These are phyloP conservation scores for Amblyopsis hoosieri DNA, from an alignment of 2,797 vertebrate species.

Conservation along the genomic window DNA sequence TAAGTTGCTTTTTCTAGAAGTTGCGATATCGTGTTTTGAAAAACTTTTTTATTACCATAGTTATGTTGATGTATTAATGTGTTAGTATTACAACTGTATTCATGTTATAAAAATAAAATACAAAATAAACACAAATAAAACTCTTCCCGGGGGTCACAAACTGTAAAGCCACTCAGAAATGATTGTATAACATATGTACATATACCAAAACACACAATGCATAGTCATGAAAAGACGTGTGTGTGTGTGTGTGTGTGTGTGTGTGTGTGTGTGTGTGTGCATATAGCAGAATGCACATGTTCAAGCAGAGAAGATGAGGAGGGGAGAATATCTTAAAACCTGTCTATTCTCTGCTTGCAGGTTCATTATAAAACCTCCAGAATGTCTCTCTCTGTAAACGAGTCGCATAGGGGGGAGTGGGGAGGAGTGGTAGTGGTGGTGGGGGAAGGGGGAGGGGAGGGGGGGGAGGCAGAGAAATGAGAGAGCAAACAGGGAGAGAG, in stretches of 20 bases:
- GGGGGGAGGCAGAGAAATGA: not conserved
- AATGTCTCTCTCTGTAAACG: conserved; percentile 67
- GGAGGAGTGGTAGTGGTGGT: not conserved
- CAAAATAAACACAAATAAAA: too few relatives aligned
- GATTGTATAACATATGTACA: too few relatives aligned
- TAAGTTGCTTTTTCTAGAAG: too few relatives aligned
- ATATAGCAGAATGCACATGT: conserved; percentile 1
- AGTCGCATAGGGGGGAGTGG: conserved; percentile 19
- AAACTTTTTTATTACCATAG: too few relatives aligned
- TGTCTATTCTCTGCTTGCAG: conserved; percentile 70
- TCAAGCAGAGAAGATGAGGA: conserved; percentile 19
- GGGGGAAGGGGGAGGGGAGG: not conserved
- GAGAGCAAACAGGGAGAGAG: conserved; percentile 35
- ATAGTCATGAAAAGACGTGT: conserved; percentile 21
- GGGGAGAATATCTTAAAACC: conserved; percentile 54
- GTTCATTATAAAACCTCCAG: conserved; percentile 70
- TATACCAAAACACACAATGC: conserved; percentile 20
- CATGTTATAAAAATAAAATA: too few relatives aligned
- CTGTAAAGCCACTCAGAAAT: too few relatives aligned
- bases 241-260: conserved; percentile 9
- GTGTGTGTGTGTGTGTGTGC: conserved; percentile 9
- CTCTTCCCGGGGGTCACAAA: too few relatives aligned
- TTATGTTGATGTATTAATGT: too few relatives aligned
- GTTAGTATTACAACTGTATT: too few relatives aligned
- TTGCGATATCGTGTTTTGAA: too few relatives aligned